phyloP scores from a whole-genome alignment of 2,113 vertebrate genomes.

The Tragelaphus scriptus region DNA sequence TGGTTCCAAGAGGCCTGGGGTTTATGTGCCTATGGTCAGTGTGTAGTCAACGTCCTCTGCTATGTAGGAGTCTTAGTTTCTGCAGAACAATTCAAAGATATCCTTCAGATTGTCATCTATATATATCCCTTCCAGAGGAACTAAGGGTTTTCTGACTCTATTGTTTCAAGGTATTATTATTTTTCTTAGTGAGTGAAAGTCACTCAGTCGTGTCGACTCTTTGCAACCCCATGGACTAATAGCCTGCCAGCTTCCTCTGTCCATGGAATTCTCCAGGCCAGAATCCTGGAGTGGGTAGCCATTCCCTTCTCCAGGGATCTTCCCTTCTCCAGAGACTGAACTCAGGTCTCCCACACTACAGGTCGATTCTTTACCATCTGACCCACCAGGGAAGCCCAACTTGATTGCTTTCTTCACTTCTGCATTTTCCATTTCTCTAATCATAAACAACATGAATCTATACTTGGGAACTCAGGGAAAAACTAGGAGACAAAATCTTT shows the following conservation, averaged over 20 bases:
- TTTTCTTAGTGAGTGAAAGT: not conserved
- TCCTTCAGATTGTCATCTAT: not conserved
- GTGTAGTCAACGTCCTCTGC: not conserved
- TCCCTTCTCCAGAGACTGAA: not conserved
- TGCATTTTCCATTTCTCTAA: not conserved
- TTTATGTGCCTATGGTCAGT: not conserved
- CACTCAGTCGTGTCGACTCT: accelerated
- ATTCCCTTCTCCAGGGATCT: not conserved
- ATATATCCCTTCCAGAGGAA: not conserved
- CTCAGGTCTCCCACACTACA: not conserved
- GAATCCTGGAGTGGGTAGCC: not conserved
- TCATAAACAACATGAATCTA: not conserved
- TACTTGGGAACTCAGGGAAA: not conserved
- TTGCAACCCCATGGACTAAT: not conserved
- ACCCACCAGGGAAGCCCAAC: not conserved
- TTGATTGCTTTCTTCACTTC: not conserved
- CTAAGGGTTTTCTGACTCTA: not conserved
- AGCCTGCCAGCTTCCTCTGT: not conserved
- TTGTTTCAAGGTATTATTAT: too few relatives aligned
- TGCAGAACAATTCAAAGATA: not conserved
- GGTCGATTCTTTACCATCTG: not conserved
- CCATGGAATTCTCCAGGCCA: not conserved
- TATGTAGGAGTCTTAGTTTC: not conserved
- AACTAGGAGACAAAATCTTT: not conserved
- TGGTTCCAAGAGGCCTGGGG: not conserved